Evolutionary conservation across 1,140 invertebrate genomes (phyloP).

Genomic region (Bombyx mandarina): DNA sequence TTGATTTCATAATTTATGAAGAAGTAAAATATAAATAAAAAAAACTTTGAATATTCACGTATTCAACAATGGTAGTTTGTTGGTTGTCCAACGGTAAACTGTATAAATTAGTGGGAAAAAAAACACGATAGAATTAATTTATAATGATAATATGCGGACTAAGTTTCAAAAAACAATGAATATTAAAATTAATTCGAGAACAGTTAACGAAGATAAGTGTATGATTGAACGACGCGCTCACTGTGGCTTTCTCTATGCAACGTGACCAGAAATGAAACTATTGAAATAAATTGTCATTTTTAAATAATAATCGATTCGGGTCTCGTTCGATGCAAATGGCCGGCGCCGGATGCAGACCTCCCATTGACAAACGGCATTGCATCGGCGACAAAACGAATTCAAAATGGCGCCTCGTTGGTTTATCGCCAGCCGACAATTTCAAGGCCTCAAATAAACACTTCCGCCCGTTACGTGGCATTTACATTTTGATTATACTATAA

Average conservation of each 20-base stretch:
- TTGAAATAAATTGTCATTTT: conserved; percentile 11
- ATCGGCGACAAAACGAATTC: conserved; percentile 50
- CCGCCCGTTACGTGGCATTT: conserved; percentile 39
- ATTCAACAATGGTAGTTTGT: no score
- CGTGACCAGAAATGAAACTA: background rate
- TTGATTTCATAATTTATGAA: no score
- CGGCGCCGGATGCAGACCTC: conserved; percentile 67
- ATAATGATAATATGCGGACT: no score
- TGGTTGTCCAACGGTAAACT: no score
- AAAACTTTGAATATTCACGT: no score
- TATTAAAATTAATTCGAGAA: background rate
- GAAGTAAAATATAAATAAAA: no score
- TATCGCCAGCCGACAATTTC: conserved; percentile 40
- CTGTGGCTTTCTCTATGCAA: background rate
- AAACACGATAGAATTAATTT: no score
- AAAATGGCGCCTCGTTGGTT: conserved; percentile 57
- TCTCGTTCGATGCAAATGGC: conserved; percentile 63
- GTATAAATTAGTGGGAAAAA: no score
- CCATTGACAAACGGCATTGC: conserved; percentile 48
- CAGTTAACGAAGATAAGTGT: background rate
- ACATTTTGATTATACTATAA: conserved; percentile 6
- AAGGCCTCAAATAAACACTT: conserved; percentile 44
- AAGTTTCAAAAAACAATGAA: no score
- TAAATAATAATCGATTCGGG: conserved; percentile 50
- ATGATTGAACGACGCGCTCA: background rate